These are phyloP conservation scores for Macrochelys suwanniensis DNA, from an alignment of 2,797 vertebrate species.

Conservation along the genomic window DNA sequence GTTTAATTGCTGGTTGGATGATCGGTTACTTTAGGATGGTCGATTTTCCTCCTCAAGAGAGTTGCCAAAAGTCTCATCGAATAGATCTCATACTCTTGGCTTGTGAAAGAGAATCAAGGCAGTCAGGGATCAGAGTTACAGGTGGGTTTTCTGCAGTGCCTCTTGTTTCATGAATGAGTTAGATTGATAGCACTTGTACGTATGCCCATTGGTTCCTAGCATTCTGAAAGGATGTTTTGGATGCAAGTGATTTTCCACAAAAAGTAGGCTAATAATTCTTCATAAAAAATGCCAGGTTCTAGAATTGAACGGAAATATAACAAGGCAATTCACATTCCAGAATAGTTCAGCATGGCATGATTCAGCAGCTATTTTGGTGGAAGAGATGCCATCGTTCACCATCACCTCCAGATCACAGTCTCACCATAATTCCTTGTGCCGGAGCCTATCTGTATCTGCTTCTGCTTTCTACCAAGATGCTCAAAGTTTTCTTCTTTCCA, in stretches of 20 bases:
- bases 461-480: background rate
- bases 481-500: background rate
- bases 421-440: background rate
- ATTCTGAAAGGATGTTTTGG: background rate
- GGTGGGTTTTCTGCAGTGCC: background rate
- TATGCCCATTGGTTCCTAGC: rapidly evolving
- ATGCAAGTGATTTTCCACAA: background rate
- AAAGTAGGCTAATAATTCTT: background rate
- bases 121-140: background rate
- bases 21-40: background rate
- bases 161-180: background rate
- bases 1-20: rapidly evolving
- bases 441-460: background rate
- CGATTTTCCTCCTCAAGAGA: background rate
- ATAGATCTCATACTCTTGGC: background rate
- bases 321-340: background rate
- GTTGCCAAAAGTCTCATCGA: background rate
- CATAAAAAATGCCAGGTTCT: background rate
- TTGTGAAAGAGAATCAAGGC: background rate
- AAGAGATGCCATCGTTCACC: background rate
- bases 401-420: background rate
- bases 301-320: background rate
- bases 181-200: rapidly evolving
- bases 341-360: background rate
- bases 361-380: background rate